A percentile compares a stretch with the other conserved stretches of the same genome.
phyloP scores from a whole-genome alignment of 2,113 vertebrate species.

The Rynchops niger region DNA sequence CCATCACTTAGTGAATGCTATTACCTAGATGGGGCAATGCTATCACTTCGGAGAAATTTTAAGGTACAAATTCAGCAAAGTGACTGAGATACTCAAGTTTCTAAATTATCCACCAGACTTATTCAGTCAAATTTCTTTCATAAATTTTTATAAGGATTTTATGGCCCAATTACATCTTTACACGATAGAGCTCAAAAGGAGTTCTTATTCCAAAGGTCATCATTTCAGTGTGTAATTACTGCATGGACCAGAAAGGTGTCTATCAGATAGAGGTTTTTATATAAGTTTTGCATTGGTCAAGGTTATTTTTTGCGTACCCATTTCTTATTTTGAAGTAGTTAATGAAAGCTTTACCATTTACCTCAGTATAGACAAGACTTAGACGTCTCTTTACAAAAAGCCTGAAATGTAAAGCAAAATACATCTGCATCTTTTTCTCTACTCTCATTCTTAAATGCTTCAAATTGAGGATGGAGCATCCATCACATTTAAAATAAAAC shows the following conservation, averaged over 20 bases:
- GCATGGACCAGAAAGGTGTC: not conserved
- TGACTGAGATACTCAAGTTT: not conserved
- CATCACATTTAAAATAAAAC: not conserved
- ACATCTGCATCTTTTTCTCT: not conserved
- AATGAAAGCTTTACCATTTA: not conserved
- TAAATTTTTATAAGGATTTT: not conserved
- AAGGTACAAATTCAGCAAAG: not conserved
- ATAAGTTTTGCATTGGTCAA: not conserved
- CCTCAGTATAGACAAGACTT: not conserved
- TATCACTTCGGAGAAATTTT: not conserved
- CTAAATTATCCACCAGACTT: not conserved
- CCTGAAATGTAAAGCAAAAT: not conserved
- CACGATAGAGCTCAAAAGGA: not conserved
- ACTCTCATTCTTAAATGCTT: not conserved
- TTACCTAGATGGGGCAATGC: not conserved
- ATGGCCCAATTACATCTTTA: not conserved
- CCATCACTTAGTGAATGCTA: not conserved
- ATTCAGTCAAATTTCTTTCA: not conserved
- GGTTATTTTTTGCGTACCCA: not conserved
- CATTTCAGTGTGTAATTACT: not conserved
- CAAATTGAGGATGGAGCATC: not conserved
- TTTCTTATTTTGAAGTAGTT: not conserved
- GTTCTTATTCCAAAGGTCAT: not conserved
- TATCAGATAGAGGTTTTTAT: not conserved
- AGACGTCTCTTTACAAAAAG: not conserved